These are phyloP conservation scores for Dipodomys merriami DNA, from an alignment of 2,113 vertebrate species.

Conservation along the genomic window DNA sequence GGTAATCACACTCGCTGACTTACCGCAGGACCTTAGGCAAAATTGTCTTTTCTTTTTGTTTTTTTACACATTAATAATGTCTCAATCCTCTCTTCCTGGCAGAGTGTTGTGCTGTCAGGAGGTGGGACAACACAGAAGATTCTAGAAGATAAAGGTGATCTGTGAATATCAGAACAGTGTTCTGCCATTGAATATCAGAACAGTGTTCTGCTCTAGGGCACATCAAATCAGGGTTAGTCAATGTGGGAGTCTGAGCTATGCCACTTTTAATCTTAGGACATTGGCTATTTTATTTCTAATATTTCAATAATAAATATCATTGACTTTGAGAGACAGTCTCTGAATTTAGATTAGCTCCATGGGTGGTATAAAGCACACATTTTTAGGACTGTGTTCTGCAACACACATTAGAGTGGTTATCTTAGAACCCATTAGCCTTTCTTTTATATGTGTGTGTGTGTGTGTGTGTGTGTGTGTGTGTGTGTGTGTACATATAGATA, in stretches of 20 bases:
- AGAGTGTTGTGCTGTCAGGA: background rate
- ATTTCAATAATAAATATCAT: background rate
- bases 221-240: background rate
- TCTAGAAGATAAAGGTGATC: background rate
- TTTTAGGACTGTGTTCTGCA: background rate
- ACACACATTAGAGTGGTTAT: background rate
- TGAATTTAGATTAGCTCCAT: background rate
- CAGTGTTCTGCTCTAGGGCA: no score
- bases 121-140: accelerated
- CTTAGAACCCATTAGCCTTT: background rate
- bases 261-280: background rate
- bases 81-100: background rate
- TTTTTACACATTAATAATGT: background rate
- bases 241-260: background rate
- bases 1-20: background rate
- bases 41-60: background rate
- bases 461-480: no score
- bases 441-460: no score
- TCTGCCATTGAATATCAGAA: background rate
- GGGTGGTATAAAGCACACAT: background rate
- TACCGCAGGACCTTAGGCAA: background rate
- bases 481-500: no score
- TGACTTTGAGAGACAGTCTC: background rate
- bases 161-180: background rate
- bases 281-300: background rate